These are phyloP conservation scores for Mus spicilegus DNA, from an alignment of 2,113 vertebrate species.

Conservation along the genomic window DNA sequence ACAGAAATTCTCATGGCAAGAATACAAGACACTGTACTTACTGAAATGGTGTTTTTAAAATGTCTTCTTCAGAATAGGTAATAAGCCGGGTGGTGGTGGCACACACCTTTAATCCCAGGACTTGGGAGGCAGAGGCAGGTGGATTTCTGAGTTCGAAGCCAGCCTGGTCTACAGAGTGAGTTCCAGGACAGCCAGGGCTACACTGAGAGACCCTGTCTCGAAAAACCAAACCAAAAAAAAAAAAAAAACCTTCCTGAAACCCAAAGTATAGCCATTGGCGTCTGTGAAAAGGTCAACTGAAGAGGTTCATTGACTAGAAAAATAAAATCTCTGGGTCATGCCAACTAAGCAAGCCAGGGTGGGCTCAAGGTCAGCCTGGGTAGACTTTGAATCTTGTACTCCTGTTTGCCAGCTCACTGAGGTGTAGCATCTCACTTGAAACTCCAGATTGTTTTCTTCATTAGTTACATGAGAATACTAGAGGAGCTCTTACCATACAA, in stretches of 20 bases:
- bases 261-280: neutral
- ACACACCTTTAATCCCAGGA: no score
- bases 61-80: neutral
- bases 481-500: neutral
- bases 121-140: no score
- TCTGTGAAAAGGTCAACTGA: neutral
- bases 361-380: neutral
- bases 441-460: neutral
- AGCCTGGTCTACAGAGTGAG: no score
- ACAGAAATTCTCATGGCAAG: neutral
- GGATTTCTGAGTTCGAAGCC: no score
- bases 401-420: neutral
- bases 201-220: no score
- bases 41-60: conserved; percentile 1
- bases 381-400: neutral
- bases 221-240: no score
- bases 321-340: neutral
- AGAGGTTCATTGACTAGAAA: neutral
- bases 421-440: neutral
- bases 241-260: neutral
- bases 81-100: neutral
- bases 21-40: neutral
- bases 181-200: no score
- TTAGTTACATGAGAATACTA: neutral
- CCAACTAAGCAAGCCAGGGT: neutral